Base-by-base conservation (phyloP, 2,113 vertebrate genomes). In the Oxygymnocypris stewartii region DNA sequence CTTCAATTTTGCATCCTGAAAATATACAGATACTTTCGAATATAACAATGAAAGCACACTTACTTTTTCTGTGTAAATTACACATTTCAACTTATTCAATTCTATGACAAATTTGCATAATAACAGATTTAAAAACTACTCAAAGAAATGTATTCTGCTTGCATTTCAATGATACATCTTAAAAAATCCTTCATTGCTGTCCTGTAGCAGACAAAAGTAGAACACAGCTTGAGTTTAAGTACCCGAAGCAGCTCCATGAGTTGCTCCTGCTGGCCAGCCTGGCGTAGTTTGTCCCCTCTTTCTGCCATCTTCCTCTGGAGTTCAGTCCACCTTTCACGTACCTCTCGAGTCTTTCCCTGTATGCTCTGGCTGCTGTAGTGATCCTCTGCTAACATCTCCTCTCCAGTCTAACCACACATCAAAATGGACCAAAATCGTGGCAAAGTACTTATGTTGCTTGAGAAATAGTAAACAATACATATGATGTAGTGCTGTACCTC, bases 191-290 rank as follows among this genome's bases (percentile, higher is more conserved):
- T 54, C n/a, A 37, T 0, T 71, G 42, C 54, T 42, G 25, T 11
- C 23, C 28, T 44, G 40, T 16, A 59, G 3, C 28, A 67, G 47
- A 5, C 35, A 25, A 51, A 23, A 28, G 89, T 47, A 79, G 18
- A 78, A 78, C 16, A 78, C 16, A 71, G 67, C 67, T 37, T 49
- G 51, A 80, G 23, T 3, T 16, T 20, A 65, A 84, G 47, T 31
- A 97, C 97, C 97, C 96, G 96, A 63, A 98, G 93, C 59, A 97
- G 90, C 89, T 95, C 95, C 95, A 96, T 96, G 82, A 98, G 96
- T 89, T 96, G 96, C 79, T 96, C 96, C 91, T 97, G 96, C 90
- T 95, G 96, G 9, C 94, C 95, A 0, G 96, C 96, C 90, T 96
- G 96, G 84, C 93, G 93, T 87, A 97, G 94, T 82, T 96, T 95